Conservation (phyloP, 2,888 invertebrate species). For the Metallyticus violacea region DNA sequence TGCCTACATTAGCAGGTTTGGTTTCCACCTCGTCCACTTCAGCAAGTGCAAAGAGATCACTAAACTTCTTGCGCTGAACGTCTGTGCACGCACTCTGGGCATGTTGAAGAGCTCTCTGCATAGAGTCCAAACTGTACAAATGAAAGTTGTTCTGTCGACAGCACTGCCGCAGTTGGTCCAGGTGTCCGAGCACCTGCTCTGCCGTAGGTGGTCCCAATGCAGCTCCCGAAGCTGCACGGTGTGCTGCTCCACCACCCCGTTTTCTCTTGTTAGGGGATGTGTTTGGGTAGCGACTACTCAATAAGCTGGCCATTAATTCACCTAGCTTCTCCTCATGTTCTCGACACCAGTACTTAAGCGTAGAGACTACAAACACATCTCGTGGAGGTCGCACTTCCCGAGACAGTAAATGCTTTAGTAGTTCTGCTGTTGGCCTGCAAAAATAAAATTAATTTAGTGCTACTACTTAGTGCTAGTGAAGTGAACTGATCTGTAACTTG, state of each 20-base stretch:
- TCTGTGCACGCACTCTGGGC: conserved; percentile 87
- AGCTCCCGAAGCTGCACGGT: conserved; percentile 27
- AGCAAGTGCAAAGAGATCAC: conserved; percentile 83
- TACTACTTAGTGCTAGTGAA: no score
- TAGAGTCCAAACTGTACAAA: conserved; percentile 83
- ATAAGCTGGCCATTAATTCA: conserved; percentile 72
- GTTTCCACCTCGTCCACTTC: conserved; percentile 73
- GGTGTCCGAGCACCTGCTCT: conserved; percentile 85
- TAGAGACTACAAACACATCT: conserved; percentile 87
- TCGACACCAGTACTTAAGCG: conserved; percentile 91
- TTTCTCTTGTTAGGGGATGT: conserved; percentile 90
- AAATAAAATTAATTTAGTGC: neutral
- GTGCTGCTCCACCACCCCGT: conserved; percentile 63
- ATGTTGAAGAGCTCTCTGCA: conserved; percentile 87
- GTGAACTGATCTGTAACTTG: no score
- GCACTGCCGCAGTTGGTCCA: conserved; percentile 82
- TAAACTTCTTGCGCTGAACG: conserved; percentile 84
- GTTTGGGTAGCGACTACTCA: conserved; percentile 80
- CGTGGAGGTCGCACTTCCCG: conserved; percentile 67
- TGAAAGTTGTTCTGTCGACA: conserved; percentile 51
- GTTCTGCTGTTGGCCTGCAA: conserved; percentile 74
- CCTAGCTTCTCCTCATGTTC: conserved; percentile 86
- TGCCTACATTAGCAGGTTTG: conserved; percentile 42
- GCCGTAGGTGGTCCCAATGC: conserved; percentile 66
- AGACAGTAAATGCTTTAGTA: conserved; percentile 79